Evolutionary conservation across 2,113 vertebrate genomes (phyloP), one percentile per base, ranked within the genome.

Genomic region (Brachyhypopomus gauderio): DNA sequence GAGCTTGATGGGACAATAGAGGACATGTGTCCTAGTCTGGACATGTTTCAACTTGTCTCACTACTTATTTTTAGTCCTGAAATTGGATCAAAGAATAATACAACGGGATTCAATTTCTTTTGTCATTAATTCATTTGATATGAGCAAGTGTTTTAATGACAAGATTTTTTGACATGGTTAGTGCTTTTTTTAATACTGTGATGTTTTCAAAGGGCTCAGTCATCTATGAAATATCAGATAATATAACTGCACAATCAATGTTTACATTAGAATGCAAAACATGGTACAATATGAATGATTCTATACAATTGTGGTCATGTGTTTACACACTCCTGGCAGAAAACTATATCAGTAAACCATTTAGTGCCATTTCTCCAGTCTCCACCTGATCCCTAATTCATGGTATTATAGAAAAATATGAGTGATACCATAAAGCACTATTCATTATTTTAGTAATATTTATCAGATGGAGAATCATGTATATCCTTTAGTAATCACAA

Each of bases 21-120:
- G 88, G 92, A 92, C 93, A 90, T 89, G 88, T 92, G 90, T 91
- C 91, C 80, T 22, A 86, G 86, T 85, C 83, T 84, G 90, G 89
- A 88, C 92, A 93, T 88, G 93, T 86, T 89, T 84, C 82, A 87
- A 91, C 93, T 85, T 90, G 92, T 90, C 89, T 89, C 79, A 87
- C 77, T 87, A 86, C 80, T 86, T 83, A 84, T 87, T 88, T 84
- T n/a, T 45, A 75, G n/a, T 66, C 41, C 20, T 80, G n/a, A 38
- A 38, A 20, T 9, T n/a, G 23, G 63, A 52, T 52, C 45, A 36
- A 8, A 64, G 62, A 62, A 25, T 52, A 14, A 8, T 27, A 27
- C 25, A 64, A 25, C 62, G 9, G 22, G 45, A 52, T 52, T 30
- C 27, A 27, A 19, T 67, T 66, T 64, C 25, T 25, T 52, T 52